Evolutionary conservation across 2,888 invertebrate species (phyloP), one percentile per base, ranked within the genome.

Genomic region (Eumacrocentrus americanus): DNA sequence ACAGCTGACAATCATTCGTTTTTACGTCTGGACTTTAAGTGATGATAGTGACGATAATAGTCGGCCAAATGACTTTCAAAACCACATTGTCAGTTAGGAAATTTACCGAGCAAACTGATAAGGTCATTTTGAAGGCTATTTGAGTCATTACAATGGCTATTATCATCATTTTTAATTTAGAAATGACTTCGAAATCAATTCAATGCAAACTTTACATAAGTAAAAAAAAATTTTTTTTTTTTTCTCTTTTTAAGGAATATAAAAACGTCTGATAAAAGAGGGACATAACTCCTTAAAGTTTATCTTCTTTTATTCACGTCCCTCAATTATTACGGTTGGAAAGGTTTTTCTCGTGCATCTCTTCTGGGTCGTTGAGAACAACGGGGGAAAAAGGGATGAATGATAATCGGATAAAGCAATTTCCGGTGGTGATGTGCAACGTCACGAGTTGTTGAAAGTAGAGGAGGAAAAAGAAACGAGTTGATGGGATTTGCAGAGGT

Each of bases 401-500:
- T 54, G n/a, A 42, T 54, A 34, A 44, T 44, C 34, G 34, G 54
- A 54, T 54, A 54, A 54, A 42, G 29, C 23, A 42, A 54, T 29
- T 42, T 54, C 34, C 20, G 18, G 14, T 22, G 18, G 20, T 4
- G 7, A 37, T 18, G 5, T n/a, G n/a, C 34, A 18, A 16, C 7
- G 16, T 44, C 44, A n/a, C 22, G 18, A 44, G 18, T 12, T 29
- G 18, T n/a, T 9, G 18, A 25, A 42, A 54, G 42, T 25, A 40
- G 11, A 34, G 29, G 16, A 3, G 1, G 23, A 52, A 16, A 29
- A 12, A 29, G 29, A 44, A 44, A 29, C 9, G 9, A 34, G 3
- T 18, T 35, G 22, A 47, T 35, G 38, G 11, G 23, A 29, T 42
- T 50, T 57, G 18, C n/a, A 23, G 47, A 48, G 25, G 57, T 38